Conservation (phyloP, 2,888 invertebrate genomes). For the Camponotus fellah region DNA sequence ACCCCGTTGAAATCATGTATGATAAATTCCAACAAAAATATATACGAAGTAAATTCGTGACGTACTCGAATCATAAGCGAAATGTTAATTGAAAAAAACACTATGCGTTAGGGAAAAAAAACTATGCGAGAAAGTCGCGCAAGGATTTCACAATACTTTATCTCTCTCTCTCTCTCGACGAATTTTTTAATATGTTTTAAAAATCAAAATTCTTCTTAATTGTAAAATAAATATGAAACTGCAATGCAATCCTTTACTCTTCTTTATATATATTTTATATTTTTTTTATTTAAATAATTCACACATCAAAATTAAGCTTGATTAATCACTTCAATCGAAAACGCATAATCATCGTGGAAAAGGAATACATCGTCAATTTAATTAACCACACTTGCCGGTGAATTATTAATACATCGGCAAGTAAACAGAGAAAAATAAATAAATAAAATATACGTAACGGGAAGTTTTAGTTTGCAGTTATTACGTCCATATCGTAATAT, state of each 20-base stretch:
- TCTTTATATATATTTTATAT: not conserved
- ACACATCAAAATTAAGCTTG: not conserved
- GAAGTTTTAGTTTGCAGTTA: not conserved
- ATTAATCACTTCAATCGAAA: not conserved
- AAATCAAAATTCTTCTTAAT: not conserved
- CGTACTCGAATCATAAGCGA: not conserved
- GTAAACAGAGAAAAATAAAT: not conserved
- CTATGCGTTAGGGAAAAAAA: not conserved
- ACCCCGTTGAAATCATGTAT: not conserved
- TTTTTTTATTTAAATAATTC: not conserved
- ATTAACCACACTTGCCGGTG: not conserved
- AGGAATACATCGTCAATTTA: not conserved
- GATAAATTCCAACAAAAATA: constrained; percentile 1
- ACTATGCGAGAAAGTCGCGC: not conserved
- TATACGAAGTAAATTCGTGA: not conserved
- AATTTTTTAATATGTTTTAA: not conserved
- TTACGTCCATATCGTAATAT: not conserved
- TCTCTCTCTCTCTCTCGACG: not conserved
- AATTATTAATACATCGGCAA: not conserved
- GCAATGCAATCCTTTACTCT: not conserved
- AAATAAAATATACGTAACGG: not conserved
- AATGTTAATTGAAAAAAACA: not conserved
- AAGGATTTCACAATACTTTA: not conserved
- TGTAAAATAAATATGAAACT: not conserved
- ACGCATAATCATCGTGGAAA: not conserved